Evolutionary conservation across 2,888 invertebrate genomes (phyloP).

Genomic region (Acanthosepion esculentum): DNA sequence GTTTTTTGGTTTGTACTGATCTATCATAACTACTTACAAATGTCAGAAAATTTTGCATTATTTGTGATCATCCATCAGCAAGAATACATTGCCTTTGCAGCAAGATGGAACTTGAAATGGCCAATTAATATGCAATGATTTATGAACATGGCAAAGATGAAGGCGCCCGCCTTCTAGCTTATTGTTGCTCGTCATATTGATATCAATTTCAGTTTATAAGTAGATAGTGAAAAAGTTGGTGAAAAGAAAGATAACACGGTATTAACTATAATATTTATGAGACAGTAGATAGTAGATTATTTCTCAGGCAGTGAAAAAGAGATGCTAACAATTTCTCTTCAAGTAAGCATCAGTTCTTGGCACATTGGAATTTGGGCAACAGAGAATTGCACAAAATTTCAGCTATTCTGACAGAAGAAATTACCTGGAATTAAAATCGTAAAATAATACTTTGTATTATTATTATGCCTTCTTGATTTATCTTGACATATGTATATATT

Average conservation of each 20-base stretch:
- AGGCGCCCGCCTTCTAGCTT: neutral
- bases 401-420: neutral
- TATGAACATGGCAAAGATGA: neutral
- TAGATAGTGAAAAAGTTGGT: neutral
- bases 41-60: neutral
- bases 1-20: neutral
- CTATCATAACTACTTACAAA: neutral
- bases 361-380: neutral
- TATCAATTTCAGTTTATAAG: neutral
- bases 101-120: neutral
- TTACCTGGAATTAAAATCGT: neutral
- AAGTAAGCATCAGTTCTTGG: neutral
- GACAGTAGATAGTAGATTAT: neutral
- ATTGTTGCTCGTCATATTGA: neutral
- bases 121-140: neutral
- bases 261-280: neutral
- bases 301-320: neutral
- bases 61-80: neutral
- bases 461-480: neutral
- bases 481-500: no score
- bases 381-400: neutral
- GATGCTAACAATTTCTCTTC: neutral
- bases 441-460: neutral
- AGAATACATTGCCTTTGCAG: neutral
- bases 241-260: neutral